Evolutionary conservation across 1,140 invertebrate species (phyloP).

Genomic region (Chymomyza costata): DNA sequence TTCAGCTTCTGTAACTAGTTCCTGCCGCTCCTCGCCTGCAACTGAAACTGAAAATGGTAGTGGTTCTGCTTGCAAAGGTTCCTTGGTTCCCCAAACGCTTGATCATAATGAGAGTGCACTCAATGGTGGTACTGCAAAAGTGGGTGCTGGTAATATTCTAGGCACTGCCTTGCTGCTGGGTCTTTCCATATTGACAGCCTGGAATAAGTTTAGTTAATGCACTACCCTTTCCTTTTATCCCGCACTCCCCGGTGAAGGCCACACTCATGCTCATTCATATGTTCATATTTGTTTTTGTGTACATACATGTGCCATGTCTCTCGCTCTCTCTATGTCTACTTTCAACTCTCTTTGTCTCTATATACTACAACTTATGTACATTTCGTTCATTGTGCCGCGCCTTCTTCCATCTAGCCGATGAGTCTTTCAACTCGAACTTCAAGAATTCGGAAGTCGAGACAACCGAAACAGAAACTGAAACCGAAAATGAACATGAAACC

Average conservation of each 20-base stretch:
- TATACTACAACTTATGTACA: neutral
- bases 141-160: conserved; percentile 46
- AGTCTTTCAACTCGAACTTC: neutral
- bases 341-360: conserved; percentile 1
- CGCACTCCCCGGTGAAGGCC: neutral
- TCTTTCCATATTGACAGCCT: conserved; percentile 61
- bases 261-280: neutral
- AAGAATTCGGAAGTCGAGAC: conserved; percentile 1
- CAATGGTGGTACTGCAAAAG: too few relatives aligned
- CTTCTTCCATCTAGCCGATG: conserved; percentile 3
- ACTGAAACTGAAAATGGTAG: conserved; percentile 35
- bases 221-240: neutral
- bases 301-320: neutral
- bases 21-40: conserved; percentile 24
- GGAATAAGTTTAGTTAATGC: conserved; percentile 55
- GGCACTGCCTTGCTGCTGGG: conserved; percentile 60
- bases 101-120: too few relatives aligned
- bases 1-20: conserved; percentile 49
- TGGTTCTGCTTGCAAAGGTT: conserved; percentile 47
- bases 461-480: conserved; percentile 22
- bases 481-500: neutral
- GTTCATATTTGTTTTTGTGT: neutral
- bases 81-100: conserved; percentile 8
- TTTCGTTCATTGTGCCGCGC: conserved; percentile 10
- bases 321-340: conserved; percentile 5